Percentiles rank a stretch among this genome's conserved stretches.
Conservation (phyloP, 2,888 invertebrate species). For the Hedychridium roseum region DNA sequence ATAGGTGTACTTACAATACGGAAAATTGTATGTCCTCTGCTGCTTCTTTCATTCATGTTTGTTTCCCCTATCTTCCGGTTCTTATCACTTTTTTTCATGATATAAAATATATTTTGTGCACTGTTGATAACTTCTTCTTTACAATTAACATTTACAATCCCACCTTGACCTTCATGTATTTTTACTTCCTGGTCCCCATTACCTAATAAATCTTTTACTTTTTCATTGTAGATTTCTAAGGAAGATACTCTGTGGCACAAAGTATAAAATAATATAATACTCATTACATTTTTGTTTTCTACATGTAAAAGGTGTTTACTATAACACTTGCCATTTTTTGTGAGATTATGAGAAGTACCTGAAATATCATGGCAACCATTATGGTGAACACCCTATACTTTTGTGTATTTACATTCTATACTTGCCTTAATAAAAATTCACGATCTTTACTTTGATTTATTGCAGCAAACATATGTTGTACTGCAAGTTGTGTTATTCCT, state of each 20-base stretch:
- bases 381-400: not conserved
- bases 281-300: not conserved
- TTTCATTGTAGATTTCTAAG: slow-evolving; percentile 90
- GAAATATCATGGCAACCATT: not conserved
- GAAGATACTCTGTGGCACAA: slow-evolving; percentile 74
- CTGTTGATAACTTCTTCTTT: slow-evolving; percentile 73
- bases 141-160: slow-evolving; percentile 72
- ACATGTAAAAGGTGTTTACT: not conserved
- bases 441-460: slow-evolving; percentile 72
- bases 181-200: slow-evolving; percentile 70
- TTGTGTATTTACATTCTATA: not conserved
- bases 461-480: slow-evolving; percentile 74
- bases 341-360: too few relatives aligned
- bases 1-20: slow-evolving; percentile 74
- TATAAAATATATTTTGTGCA: slow-evolving; percentile 70
- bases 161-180: slow-evolving; percentile 71
- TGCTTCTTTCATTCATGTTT: slow-evolving; percentile 88
- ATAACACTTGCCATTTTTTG: not conserved
- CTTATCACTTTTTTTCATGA: slow-evolving; percentile 72
- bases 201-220: slow-evolving; percentile 79
- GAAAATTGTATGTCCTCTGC: slow-evolving; percentile 89
- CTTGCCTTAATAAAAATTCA: slow-evolving; percentile 77
- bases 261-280: slow-evolving; percentile 13
- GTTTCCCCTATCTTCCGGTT: slow-evolving; percentile 81
- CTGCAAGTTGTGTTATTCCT: slow-evolving; percentile 79